Evolutionary conservation across 2,797 vertebrate species (phyloP).

Genomic region (Pyrrhura leucotis): DNA sequence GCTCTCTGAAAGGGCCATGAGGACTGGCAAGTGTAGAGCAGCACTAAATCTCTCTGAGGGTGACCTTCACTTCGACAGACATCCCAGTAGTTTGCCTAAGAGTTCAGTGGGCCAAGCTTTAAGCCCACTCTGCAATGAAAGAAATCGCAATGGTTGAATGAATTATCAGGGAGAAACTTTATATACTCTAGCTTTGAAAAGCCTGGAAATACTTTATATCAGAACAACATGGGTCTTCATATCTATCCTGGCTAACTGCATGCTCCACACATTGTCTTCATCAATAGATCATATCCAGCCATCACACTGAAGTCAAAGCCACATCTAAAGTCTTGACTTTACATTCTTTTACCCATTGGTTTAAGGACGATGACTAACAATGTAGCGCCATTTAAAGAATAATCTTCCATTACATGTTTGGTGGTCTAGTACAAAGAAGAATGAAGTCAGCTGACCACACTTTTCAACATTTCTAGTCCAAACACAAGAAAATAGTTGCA

Average conservation of each 20-base stretch:
- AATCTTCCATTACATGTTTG: neutral
- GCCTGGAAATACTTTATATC: neutral
- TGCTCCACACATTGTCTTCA: neutral
- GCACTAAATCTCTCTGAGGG: neutral
- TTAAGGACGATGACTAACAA: neutral
- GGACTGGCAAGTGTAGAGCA: neutral
- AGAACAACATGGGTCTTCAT: neutral
- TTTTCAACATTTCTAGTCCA: conserved; percentile 27
- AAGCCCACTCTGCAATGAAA: neutral
- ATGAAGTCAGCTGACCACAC: neutral
- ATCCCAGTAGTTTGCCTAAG: neutral
- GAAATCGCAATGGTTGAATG: neutral
- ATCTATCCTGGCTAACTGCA: neutral
- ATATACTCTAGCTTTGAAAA: neutral
- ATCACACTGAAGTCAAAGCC: neutral
- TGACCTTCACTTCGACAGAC: neutral
- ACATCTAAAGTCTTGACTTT: neutral
- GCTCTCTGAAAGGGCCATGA: neutral
- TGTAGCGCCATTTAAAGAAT: neutral
- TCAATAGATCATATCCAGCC: neutral
- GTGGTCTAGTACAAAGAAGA: neutral
- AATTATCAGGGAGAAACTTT: neutral
- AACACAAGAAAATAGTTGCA: conserved; percentile 42
- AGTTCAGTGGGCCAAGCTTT: conserved; percentile 1
- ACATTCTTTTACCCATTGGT: neutral